Evolutionary conservation across 2,888 invertebrate species (phyloP), one percentile per base, ranked within the genome.

Genomic region (Choreutis nemorana): DNA sequence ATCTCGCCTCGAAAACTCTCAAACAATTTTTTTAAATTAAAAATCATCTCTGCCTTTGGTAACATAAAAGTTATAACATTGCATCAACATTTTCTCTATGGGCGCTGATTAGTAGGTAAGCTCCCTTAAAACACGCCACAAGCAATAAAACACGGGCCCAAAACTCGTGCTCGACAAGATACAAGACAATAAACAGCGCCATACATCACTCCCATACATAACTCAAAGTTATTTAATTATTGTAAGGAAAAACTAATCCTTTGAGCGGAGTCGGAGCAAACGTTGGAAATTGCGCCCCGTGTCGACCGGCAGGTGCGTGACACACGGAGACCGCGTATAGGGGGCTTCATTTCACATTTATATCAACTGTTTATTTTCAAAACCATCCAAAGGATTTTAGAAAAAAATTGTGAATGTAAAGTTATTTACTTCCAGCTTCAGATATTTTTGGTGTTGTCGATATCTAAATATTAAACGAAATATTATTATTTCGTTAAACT

Each of bases 151-250:
- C 15, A 30, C 30, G 25, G 23, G 20, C n/a, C 3, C 16, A 11
- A 14, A 7, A 30, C 30, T 15, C 39, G 37, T 39, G 37, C 39
- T 36, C 37, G 37, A 42, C 55, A 55, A 63, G 60, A 72, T 73
- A 42, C 55, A 55, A 63, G 60, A 72, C 75, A 78, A 75, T 77
- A 72, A 73, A 72, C 68, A 66, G 45, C 55, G 55, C 53, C 62
- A 64, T 77, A 66, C 60, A 75, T 78, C 78, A 77, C 75, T 48
- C 62, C 50, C 50, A 49, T 60, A 65, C 71, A 67, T 66, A 70
- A 64, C 70, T 67, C 71, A 64, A 75, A 78, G 77, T 78, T 78
- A 77, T 78, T 78, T 78, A 75, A 78, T 78, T 78, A 77, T 68
- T 64, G 60, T 59, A 63, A 67, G 62, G 77, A 78, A 78, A 78